Base-by-base conservation (phyloP, 2,888 invertebrate genomes). In the Bimastos eiseni region DNA sequence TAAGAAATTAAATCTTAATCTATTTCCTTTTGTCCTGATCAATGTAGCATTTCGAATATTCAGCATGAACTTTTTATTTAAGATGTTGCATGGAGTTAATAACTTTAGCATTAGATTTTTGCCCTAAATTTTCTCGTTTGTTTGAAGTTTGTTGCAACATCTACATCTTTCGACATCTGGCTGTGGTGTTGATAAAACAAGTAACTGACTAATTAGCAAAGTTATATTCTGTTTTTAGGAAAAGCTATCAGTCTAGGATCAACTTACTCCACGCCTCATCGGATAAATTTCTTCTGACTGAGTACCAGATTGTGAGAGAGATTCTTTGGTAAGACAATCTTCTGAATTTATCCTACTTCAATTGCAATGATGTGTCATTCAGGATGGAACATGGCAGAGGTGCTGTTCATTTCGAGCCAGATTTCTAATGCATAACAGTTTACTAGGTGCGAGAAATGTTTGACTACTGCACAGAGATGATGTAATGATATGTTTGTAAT, bases 181-280 rank as follows among this genome's bases (percentile, higher is more conserved):
- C 30, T n/a, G 30, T 70, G 2, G 11, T 70, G 6, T 30, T 70
- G 30, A 5, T 8, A n/a, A 49, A 70, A 49, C 24, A 21, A n/a
- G 13, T n/a, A n/a, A 11, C 8, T n/a, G n/a, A n/a, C 8, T 70
- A n/a, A 70, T 17, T 70, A n/a, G 70, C 70, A 17, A 70, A 0
- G 3, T n/a, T 70, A n/a, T 70, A 8, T 70, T 70, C n/a, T 70
- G 70, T n/a, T 70, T 49, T 44, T 91, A 94, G 94, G 94, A 93
- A 94, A 90, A 90, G 91, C 19, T 94, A 94, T 92, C 93, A 93
- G 90, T 88, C 91, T 24, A 92, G 91, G 13, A 92, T 91, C 36
- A 93, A 94, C 91, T 93, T 93, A 41, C 86, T 94, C 24, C 92
- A 93, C 91, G 91, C 93, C 34, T 55, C 91, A 15, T 11, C 90